Percentiles rank a stretch among this genome's conserved stretches.
Conservation (phyloP, 2,113 vertebrate genomes). For the Oreochromis niloticus region DNA sequence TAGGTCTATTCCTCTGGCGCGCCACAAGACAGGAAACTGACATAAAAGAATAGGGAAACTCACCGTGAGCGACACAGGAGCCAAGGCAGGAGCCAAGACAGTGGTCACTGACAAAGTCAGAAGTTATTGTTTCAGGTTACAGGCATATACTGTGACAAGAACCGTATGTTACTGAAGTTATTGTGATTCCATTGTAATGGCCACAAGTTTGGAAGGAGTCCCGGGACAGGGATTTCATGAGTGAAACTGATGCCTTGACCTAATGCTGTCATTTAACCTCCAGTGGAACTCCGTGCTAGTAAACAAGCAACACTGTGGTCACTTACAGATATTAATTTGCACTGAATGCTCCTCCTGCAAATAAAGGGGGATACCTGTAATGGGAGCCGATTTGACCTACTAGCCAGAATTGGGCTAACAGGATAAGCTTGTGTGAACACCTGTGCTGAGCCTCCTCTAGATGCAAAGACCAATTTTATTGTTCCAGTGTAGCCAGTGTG, state of each 20-base stretch:
- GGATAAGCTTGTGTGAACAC: background rate
- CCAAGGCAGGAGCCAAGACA: constrained; percentile 51
- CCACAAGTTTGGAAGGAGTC: background rate
- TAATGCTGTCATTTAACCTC: background rate
- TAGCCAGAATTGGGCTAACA: background rate
- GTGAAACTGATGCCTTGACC: background rate
- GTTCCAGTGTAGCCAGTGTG: background rate
- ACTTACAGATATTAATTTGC: background rate
- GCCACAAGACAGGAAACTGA: constrained; percentile 76
- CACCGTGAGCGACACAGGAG: constrained; percentile 45
- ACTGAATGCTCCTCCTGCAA: background rate
- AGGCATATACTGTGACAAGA: constrained; percentile 31
- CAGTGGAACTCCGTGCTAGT: background rate
- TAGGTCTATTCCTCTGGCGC: constrained; percentile 64
- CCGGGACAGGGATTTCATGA: background rate
- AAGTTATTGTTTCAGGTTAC: constrained; percentile 67
- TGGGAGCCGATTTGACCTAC: background rate
- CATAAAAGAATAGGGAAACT: constrained; percentile 70
- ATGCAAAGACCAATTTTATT: background rate
- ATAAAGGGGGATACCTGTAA: background rate
- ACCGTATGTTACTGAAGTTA: constrained; percentile 9
- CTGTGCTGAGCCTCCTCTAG: background rate
- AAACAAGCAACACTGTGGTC: background rate
- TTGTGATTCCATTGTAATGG: background rate
- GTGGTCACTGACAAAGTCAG: constrained; percentile 44